Evolutionary conservation across 2,888 invertebrate genomes (phyloP).

Genomic region (Thyatira batis): DNA sequence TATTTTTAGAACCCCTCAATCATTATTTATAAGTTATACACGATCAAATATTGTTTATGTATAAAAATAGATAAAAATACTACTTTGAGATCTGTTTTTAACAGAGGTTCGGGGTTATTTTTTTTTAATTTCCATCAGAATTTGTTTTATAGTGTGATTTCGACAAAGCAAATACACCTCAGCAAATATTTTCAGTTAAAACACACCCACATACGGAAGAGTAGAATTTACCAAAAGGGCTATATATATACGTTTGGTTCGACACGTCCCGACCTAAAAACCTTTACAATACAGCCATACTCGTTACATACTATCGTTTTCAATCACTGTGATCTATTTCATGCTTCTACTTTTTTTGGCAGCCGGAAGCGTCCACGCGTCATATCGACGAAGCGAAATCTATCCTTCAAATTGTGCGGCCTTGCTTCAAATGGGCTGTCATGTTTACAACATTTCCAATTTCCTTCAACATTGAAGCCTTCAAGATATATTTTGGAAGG

Average conservation of each 20-base stretch:
- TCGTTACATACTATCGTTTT: background rate
- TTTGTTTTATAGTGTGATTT: no score
- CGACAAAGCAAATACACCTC: no score
- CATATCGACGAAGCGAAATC: slow-evolving; percentile 22
- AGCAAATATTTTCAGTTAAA: no score
- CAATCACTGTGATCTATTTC: slow-evolving; percentile 7
- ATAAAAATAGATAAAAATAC: no score
- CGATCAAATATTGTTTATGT: no score
- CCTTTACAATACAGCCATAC: background rate
- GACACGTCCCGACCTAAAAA: background rate
- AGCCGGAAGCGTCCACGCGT: slow-evolving; percentile 15
- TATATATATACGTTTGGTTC: background rate
- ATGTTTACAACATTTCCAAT: slow-evolving; percentile 6
- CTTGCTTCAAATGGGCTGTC: slow-evolving; percentile 7
- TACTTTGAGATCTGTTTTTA: no score
- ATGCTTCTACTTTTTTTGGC: slow-evolving; percentile 11
- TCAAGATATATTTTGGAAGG: background rate
- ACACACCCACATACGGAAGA: no score
- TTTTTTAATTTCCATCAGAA: no score
- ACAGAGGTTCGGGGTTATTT: no score
- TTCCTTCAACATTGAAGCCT: slow-evolving; percentile 3
- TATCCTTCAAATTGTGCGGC: slow-evolving; percentile 16
- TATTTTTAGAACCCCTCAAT: no score
- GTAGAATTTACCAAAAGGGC: background rate
- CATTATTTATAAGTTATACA: no score